A percentile compares a stretch with the other conserved stretches of the same genome.
Evolutionary conservation across 2,113 vertebrate genomes (phyloP).

Genomic region (Rhynchopsitta pachyrhyncha): DNA sequence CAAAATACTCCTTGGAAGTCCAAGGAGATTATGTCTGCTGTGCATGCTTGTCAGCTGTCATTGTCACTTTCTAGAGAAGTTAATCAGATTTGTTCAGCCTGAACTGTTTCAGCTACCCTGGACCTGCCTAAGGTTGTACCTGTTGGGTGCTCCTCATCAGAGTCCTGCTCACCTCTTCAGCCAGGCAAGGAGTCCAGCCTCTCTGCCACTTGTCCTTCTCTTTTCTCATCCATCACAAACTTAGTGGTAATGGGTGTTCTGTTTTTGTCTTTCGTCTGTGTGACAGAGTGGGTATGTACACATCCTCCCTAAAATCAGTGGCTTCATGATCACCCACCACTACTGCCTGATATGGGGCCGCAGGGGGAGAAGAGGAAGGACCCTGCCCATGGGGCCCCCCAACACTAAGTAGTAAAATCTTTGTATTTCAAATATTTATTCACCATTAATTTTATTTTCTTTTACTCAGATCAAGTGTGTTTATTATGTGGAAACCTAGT

Average conservation of each 20-base stretch:
- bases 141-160: accelerated
- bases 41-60: conserved; percentile 25
- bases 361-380: accelerated
- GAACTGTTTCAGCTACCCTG: conserved; percentile 33
- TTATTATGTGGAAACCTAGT: neutral
- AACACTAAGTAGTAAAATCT: neutral
- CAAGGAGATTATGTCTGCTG: neutral
- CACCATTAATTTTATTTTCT: neutral
- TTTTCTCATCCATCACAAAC: neutral
- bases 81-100: conserved; percentile 48
- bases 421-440: neutral
- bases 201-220: neutral
- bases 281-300: neutral
- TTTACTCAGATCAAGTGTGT: neutral
- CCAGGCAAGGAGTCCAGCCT: neutral
- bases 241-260: neutral
- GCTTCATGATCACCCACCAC: neutral
- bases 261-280: neutral
- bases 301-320: neutral
- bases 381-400: accelerated
- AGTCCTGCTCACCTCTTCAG: neutral
- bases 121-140: neutral
- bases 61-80: conserved; percentile 20
- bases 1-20: conserved; percentile 22
- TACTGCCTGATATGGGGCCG: neutral